Evolutionary conservation across 2,113 vertebrate species (phyloP), one percentile per base, ranked within the genome.

Genomic region (Embiotoca jacksoni): DNA sequence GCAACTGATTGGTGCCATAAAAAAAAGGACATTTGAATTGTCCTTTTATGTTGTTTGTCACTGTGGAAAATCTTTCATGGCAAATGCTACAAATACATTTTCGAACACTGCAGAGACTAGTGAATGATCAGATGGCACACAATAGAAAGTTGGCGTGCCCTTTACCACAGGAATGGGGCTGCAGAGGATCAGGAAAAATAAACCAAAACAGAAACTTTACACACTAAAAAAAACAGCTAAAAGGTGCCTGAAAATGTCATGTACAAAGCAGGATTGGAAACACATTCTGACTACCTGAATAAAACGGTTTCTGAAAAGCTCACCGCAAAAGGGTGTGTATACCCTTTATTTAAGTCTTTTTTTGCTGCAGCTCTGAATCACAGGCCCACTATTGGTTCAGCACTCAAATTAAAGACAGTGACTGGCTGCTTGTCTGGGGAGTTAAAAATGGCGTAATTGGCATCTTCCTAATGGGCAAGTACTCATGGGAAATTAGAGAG

Each of bases 381-480:
- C 81, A 90, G 83, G 72, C 82, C 72, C 7, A 39, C 64, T 57
- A 65, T 52, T 88, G 73, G 64, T 60, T 67, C 36, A 35, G 56
- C 11, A 13, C 82, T 80, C 56, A 90, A 93, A 94, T 94, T 92
- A 94, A 83, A 95, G 92, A 75, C 81, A 54, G 41, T n/a, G 61
- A 63, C 76, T 53, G 81, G 73, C 89, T 73, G 69, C 62, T 69
- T 52, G 83, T 72, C 75, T 82, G 47, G 10, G 49, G 54, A 87
- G 90, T 89, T 92, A 92, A 92, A 94, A 90, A 88, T 69, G 82
- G 90, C 47, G 72, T 93, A 93, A 95, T 93, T 94, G 90, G 86
- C 85, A 91, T 88, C 90, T 87, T 85, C 69, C 72, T 89, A 89
- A 93, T 92, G 79, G 79, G 87, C 83, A 72, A 91, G 89, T 86